Evolutionary conservation across 2,113 vertebrate genomes (phyloP).

Genomic region (Dicaeum eximium): DNA sequence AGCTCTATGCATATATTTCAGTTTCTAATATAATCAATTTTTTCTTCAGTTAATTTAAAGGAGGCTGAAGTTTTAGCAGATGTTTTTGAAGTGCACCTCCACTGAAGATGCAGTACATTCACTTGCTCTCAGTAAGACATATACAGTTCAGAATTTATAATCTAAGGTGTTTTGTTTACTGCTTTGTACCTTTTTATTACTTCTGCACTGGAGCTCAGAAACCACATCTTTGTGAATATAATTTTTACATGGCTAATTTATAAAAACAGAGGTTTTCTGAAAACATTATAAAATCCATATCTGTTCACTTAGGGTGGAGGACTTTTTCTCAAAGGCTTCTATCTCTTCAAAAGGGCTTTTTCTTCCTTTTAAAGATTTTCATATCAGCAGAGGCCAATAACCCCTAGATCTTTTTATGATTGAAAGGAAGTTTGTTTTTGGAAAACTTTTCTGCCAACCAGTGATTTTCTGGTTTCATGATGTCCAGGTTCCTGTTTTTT

Average conservation of each 20-base stretch:
- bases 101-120: background rate
- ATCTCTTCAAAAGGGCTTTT: background rate
- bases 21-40: background rate
- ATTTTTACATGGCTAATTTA: background rate
- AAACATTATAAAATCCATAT: background rate
- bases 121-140: background rate
- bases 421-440: constrained; percentile 13
- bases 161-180: background rate
- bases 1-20: background rate
- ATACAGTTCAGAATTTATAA: background rate
- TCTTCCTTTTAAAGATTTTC: constrained; percentile 12
- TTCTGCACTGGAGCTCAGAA: background rate
- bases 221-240: background rate
- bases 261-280: background rate
- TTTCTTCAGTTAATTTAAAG: background rate
- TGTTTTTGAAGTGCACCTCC: background rate
- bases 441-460: background rate
- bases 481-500: constrained; percentile 34
- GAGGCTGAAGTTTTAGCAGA: background rate
- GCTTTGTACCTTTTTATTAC: background rate
- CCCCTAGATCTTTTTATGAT: constrained; percentile 5
- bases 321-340: constrained; percentile 10
- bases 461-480: background rate
- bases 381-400: constrained; percentile 30
- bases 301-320: background rate